Base-by-base conservation (phyloP, 1,140 invertebrate species). In the Aricia agestis region DNA sequence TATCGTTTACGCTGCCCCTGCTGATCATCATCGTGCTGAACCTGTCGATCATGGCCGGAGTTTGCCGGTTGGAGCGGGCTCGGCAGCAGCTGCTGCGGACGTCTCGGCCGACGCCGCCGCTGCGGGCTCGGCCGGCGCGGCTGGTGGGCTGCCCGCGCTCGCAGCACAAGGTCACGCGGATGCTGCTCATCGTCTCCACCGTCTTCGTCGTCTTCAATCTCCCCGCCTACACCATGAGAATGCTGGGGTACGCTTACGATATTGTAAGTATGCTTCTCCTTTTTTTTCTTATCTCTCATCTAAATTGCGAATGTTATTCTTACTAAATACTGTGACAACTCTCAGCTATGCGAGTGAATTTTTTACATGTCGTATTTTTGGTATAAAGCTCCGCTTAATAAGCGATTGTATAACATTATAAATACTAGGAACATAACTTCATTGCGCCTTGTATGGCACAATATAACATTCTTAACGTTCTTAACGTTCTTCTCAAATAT, bases 201-300 rank as follows among this genome's bases (percentile, higher is more conserved):
- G 95, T 96, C 1, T 98, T 97, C 84, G 93, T 97, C 0, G 92
- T 94, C 41, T 92, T 97, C 19, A 97, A 97, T 89, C 83, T 97
- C 17, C 97, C 97, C 0, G 94, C 94, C 32, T 95, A 95, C 83
- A 92, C 94, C 59, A 91, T 95, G 72, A 89, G 95, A 67, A 83
- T 95, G 31, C 78, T 93, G 69, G 92, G 93, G 17, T 94, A 94
- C 78, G 86, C 93, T 10, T 79, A 80, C 58, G 77, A 86, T n/a
- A 71, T 81, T 80, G 86, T 90, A 69, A 87, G 86, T 85, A 52
- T n/a, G 19, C 45, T 52, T 52, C 13, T 52, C 45, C 45, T 52
- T 13, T 13, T 13, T 52, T 9, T 42, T 42, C 41, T n/a, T n/a
- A n/a, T n/a, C 10, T 52, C 13, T 52, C 0, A 52, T 15, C 45